These are phyloP conservation scores for Andrena flavipes DNA, from an alignment of 2,888 invertebrate genomes.

Conservation along the genomic window DNA sequence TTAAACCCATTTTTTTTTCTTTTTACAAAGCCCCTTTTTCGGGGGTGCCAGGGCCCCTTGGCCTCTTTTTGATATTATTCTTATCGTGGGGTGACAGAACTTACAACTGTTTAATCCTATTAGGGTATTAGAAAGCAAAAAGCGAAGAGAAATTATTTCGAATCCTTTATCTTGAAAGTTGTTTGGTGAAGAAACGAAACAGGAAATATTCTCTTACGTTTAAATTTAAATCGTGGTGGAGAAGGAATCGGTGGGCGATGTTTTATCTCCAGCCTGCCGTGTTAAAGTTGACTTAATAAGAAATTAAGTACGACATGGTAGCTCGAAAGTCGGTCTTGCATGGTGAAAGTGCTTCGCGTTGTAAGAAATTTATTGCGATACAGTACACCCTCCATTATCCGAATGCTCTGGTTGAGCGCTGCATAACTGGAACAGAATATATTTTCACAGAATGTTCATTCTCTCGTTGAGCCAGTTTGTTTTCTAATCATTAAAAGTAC, in stretches of 20 bases:
- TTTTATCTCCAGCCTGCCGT: background rate
- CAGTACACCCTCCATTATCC: background rate
- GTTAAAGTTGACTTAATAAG: conserved; percentile 14
- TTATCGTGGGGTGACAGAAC: too few relatives aligned
- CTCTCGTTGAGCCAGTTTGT: background rate
- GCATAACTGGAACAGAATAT: background rate
- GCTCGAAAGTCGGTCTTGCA: conserved; percentile 24
- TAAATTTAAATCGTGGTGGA: background rate
- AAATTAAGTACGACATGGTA: conserved; percentile 25
- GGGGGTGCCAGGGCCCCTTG: too few relatives aligned
- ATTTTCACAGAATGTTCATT: background rate
- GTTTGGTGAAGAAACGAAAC: background rate
- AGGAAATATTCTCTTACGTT: too few relatives aligned
- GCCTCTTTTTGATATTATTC: too few relatives aligned
- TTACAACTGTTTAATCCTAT: too few relatives aligned
- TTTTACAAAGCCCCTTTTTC: too few relatives aligned
- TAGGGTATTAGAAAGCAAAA: too few relatives aligned
- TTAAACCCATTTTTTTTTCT: too few relatives aligned
- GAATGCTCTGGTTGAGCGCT: conserved; percentile 2
- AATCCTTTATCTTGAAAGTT: too few relatives aligned
- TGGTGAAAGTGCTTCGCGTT: conserved; percentile 34
- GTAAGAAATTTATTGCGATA: conserved; percentile 21
- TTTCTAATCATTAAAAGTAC: too few relatives aligned
- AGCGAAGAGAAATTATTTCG: too few relatives aligned
- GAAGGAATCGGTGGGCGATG: background rate